Percentiles rank a stretch among this genome's conserved stretches.
Conservation (phyloP, 2,888 invertebrate species). For the Pristionchus maxplancki region DNA sequence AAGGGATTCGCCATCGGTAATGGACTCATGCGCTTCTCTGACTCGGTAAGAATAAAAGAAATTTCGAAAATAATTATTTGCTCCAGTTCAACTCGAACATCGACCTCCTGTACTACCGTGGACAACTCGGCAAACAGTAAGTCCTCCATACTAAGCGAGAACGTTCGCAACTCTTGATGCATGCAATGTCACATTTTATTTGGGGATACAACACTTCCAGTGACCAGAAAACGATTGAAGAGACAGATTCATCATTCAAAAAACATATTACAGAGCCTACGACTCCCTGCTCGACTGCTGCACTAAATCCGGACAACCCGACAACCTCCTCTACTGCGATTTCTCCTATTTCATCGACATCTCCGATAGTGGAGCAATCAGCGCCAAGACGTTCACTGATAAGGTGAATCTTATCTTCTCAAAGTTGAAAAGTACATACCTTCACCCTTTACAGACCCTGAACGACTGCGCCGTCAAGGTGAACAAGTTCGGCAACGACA, state of each 20-base stretch:
- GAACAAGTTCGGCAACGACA: slow-evolving; percentile 52
- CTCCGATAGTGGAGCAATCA: slow-evolving; percentile 67
- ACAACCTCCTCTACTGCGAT: slow-evolving; percentile 61
- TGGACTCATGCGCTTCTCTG: slow-evolving; percentile 61
- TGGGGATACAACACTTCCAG: background rate
- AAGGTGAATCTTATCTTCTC: background rate
- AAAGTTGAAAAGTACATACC: background rate
- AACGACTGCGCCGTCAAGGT: slow-evolving; percentile 63
- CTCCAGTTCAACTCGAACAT: slow-evolving; percentile 65
- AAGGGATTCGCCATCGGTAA: slow-evolving; percentile 76
- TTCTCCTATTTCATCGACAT: slow-evolving; percentile 65
- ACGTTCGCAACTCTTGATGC: no score
- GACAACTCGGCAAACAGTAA: slow-evolving; percentile 66
- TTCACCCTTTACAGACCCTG: background rate
- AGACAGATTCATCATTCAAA: background rate
- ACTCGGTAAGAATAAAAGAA: slow-evolving; percentile 46
- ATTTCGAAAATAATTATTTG: background rate
- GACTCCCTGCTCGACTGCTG: slow-evolving; percentile 64
- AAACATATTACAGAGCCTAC: slow-evolving; percentile 62
- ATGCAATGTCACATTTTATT: no score
- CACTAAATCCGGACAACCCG: slow-evolving; percentile 52
- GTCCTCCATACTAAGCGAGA: no score
- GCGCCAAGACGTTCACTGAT: slow-evolving; percentile 55
- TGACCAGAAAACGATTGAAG: no score
- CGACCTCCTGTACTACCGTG: slow-evolving; percentile 67